Conservation (phyloP, 2,113 vertebrate species). For the Aspidoscelis tigris region DNA sequence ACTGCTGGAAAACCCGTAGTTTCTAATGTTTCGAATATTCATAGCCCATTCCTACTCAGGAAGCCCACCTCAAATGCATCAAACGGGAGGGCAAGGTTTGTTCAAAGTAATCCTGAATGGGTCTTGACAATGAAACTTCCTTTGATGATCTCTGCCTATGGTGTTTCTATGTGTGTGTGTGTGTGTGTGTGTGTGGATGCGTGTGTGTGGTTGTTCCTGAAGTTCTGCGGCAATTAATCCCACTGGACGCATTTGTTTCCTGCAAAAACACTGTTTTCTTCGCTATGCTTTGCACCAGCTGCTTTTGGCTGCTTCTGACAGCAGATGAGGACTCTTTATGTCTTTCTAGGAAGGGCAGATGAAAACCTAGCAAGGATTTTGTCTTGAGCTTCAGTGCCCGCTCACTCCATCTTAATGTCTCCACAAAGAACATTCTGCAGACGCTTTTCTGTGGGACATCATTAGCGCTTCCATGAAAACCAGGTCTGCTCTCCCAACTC, state of each 20-base stretch:
- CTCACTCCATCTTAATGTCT: neutral
- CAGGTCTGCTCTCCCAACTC: neutral
- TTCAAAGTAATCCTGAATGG: too few relatives aligned
- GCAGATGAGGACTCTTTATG: neutral
- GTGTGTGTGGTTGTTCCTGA: neutral
- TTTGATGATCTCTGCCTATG: too few relatives aligned
- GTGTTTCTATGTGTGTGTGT: neutral
- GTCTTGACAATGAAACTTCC: too few relatives aligned
- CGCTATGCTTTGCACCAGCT: neutral
- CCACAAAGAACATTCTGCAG: neutral
- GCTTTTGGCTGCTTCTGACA: neutral
- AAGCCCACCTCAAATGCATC: too few relatives aligned
- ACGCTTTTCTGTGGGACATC: neutral
- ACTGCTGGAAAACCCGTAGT: too few relatives aligned
- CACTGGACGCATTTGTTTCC: neutral
- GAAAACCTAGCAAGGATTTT: neutral
- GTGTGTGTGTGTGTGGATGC: neutral
- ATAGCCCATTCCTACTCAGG: too few relatives aligned
- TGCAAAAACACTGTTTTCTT: neutral
- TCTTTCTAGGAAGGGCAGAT: neutral
- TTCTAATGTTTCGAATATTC: too few relatives aligned
- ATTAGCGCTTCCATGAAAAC: slow-evolving; percentile 4
- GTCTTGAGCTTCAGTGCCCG: neutral
- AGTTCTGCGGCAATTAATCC: neutral
- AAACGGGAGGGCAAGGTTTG: too few relatives aligned